A percentile compares a stretch with the other conserved stretches of the same genome.
phyloP scores from a whole-genome alignment of 2,797 vertebrate species.

The Champsocephalus gunnari region DNA sequence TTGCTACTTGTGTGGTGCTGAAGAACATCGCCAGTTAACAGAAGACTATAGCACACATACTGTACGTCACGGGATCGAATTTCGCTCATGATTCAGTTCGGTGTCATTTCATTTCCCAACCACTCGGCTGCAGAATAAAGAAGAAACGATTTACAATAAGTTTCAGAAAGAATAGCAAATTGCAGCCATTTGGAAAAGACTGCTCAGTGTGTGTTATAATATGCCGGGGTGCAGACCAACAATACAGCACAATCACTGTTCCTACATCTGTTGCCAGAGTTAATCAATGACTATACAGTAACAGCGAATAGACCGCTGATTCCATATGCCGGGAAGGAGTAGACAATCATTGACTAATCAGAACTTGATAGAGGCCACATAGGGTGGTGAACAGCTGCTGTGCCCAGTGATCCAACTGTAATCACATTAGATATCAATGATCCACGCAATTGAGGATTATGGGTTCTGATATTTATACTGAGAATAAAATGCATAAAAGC shows the following conservation, averaged over 20 bases:
- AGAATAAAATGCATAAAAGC: conserved; percentile 2
- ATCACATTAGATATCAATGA: conserved; percentile 79
- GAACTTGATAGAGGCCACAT: conserved; percentile 74
- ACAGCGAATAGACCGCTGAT: conserved; percentile 78
- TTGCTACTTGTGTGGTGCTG: background rate
- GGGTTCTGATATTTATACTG: conserved; percentile 52
- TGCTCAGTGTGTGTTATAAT: conserved; percentile 65
- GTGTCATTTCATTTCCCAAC: conserved; percentile 20
- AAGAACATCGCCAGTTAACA: conserved; percentile 1
- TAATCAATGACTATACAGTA: conserved; percentile 83
- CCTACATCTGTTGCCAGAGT: conserved; percentile 71
- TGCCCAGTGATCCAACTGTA: conserved; percentile 61
- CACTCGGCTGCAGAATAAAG: conserved; percentile 33
- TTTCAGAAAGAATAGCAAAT: conserved; percentile 67
- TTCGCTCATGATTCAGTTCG: conserved; percentile 42
- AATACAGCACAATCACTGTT: conserved; percentile 76
- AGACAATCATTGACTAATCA: conserved; percentile 83
- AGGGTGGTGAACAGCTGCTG: conserved; percentile 72
- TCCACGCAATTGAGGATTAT: conserved; percentile 70
- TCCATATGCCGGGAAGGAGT: conserved; percentile 79
- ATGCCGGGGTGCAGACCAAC: conserved; percentile 61
- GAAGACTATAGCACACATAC: background rate
- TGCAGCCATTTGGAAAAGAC: conserved; percentile 65
- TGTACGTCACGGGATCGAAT: conserved; percentile 27
- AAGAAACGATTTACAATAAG: conserved; percentile 62